Evolutionary conservation across 2,797 vertebrate species (phyloP).

Genomic region (Channa striata): DNA sequence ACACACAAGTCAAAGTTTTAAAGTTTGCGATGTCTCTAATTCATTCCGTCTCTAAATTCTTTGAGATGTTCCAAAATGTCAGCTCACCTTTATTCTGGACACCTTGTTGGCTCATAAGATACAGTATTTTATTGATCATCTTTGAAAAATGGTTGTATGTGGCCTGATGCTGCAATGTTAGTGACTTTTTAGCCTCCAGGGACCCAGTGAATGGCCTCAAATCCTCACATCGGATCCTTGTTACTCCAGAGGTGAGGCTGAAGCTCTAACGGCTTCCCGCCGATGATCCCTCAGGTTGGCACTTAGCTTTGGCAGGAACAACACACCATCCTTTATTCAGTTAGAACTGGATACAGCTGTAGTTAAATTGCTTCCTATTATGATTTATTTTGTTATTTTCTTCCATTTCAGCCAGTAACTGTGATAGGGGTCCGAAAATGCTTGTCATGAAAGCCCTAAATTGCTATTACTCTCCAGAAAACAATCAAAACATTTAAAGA

Average conservation of each 20-base stretch:
- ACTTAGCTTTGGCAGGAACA: conserved; percentile 28
- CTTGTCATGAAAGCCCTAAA: too few relatives aligned
- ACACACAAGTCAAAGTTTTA: too few relatives aligned
- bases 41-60: not conserved
- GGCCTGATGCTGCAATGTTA: conserved; percentile 32
- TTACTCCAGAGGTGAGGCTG: conserved; percentile 22
- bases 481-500: too few relatives aligned
- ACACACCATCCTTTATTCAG: conserved; percentile 24
- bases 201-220: not conserved
- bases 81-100: conserved; percentile 3
- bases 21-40: too few relatives aligned
- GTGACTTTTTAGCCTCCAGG: conserved; percentile 14
- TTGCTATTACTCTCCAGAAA: too few relatives aligned
- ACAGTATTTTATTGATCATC: conserved; percentile 24
- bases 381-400: too few relatives aligned
- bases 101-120: conserved; percentile 24
- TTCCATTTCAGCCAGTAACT: too few relatives aligned
- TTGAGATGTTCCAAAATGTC: not conserved
- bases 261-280: conserved; percentile 7
- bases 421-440: too few relatives aligned
- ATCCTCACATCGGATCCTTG: conserved; percentile 36
- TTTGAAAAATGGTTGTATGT: conserved; percentile 36
- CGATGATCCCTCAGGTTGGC: conserved; percentile 14
- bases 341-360: conserved; percentile 2
- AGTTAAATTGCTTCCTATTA: conserved; percentile 13